Base-by-base conservation (phyloP, 2,888 invertebrate genomes). In the Lithophane leautieri region DNA sequence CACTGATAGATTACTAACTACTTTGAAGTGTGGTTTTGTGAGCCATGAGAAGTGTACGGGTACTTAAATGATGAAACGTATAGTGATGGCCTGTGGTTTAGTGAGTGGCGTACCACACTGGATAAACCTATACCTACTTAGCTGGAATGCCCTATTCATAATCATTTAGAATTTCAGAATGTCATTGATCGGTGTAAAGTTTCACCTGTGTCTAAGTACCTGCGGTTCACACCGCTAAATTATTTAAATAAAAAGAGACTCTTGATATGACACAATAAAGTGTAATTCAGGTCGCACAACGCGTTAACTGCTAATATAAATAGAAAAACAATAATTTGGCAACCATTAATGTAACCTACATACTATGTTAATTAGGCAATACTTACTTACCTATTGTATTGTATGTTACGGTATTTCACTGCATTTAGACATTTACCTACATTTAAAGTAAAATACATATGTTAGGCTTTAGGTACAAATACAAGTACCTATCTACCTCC, bases 1-100 rank as follows among this genome's bases (percentile, higher is more conserved):
- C 62, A 67, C 61, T 82, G 82, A 82, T 82, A 77, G 79, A 80
- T 80, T 82, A 76, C 78, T 82, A 77, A 77, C 62, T 82, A 82
- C 79, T 82, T 80, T 77, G 66, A 80, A 82, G 47, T 80, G 79
- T 67, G 79, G 79, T 80, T 82, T 79, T 67, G 79, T 78, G 82
- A 82, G 50, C 62, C 62, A 82, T 82, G 70, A 82, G 66, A 66
- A 82, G 66, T 62, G 77, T 70, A 63, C 47, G 78, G 54, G 66
- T 70, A 70, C 65, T 70, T 62, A 70, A 79, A 77, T 76, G 52
- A 68, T 68, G 68, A 69, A 76, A 79, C 60, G 60, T 82, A 56
- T 50, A 56, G 65, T 52, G 56, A 65, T 52, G 34, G 56, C n/a
- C 19, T 70, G 79, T 58, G 79, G 82, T 82, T 70, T 67, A 61